A percentile compares a stretch with the other conserved stretches of the same genome.
Evolutionary conservation across 2,113 vertebrate genomes (phyloP).

Genomic region (Trinectes maculatus): DNA sequence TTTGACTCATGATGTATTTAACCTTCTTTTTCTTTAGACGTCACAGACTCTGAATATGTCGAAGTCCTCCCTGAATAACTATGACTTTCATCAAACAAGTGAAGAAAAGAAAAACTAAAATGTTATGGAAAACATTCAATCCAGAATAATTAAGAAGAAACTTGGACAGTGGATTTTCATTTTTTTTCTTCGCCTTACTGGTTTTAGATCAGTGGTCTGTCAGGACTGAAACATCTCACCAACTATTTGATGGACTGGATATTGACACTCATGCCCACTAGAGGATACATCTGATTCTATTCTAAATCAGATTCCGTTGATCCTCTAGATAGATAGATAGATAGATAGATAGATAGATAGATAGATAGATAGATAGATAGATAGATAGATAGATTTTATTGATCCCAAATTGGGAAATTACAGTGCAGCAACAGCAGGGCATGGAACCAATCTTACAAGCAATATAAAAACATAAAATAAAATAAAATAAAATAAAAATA

Average conservation of each 20-base stretch:
- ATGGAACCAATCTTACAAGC: no score
- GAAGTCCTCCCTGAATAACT: slow-evolving; percentile 55
- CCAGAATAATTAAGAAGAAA: neutral
- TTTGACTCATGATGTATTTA: neutral
- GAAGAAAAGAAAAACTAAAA: neutral
- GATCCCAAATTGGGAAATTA: no score
- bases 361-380: no score
- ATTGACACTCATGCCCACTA: no score
- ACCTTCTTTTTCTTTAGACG: slow-evolving; percentile 43
- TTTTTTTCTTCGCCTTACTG: neutral
- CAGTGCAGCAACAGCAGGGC: no score
- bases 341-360: no score
- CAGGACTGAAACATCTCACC: neutral
- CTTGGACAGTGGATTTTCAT: neutral
- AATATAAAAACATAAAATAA: no score
- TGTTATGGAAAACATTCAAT: neutral
- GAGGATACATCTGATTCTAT: no score
- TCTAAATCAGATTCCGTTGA: no score
- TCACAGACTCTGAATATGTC: slow-evolving; percentile 46
- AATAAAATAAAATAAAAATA: no score
- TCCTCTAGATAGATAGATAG: no score
- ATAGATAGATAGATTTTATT: no score
- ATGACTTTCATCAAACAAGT: neutral
- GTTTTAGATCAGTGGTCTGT: neutral
- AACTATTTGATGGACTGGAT: neutral